Base-by-base conservation (phyloP, 2,797 vertebrate species). In the Argyrosomus regius region DNA sequence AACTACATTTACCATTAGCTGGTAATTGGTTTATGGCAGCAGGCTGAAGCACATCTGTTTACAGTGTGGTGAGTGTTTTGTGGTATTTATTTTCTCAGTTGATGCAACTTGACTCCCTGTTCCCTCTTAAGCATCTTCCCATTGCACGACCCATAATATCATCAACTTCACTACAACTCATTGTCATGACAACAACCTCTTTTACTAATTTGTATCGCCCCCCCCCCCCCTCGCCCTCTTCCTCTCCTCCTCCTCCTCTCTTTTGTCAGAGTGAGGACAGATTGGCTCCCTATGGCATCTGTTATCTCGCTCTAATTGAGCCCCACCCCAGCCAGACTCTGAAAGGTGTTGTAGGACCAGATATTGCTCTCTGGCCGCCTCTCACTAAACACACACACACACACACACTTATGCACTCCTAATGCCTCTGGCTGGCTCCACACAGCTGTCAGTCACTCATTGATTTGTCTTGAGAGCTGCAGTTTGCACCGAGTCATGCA, bases 151-250 rank as follows among this genome's bases (percentile, higher is more conserved):
- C 22, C 50, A 64, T 64, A 26, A 54, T 73, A 81, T 75, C 58
- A 82, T 75, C 58, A 82, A 75, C 84, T 72, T 86, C 72, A 74
- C 35, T 26, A 76, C 45, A 76, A 62, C 31, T 77, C 52, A 78
- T 84, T 67, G 67, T 80, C 79, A 85, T 86, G 79, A 71, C 84
- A 89, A 88, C 87, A 82, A 43, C 77, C 75, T 83, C 49, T 74
- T 54, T 78, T 65, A 72, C 73, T 50, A 73, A 75, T 75, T 67
- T 70, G 28, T 74, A 35, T 66, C 13, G 7, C 11, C 74, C 26
- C 11, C 56, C n/a, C n/a, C 26, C 4, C 10, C 46, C 16, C 16
- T 5, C 24, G 20, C 28, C 20, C 41, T 69, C 66, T 31, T 13
- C 41, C 54, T 48, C 35, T 67, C 9, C 31, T 45, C 60, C 59